These are phyloP conservation scores for Agrochola macilenta DNA, from an alignment of 2,888 invertebrate genomes.

Conservation along the genomic window DNA sequence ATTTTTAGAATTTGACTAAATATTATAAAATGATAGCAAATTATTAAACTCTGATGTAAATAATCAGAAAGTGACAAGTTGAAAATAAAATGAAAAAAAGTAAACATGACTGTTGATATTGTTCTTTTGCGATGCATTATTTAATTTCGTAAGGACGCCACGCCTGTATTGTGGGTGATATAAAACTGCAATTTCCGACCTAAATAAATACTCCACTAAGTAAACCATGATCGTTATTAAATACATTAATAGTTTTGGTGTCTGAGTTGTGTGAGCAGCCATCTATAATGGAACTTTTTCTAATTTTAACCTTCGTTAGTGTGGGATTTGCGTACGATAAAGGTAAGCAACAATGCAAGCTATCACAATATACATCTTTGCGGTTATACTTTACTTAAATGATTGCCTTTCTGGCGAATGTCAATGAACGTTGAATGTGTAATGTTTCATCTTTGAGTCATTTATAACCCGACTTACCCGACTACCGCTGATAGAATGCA, in stretches of 20 bases:
- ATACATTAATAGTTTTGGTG: slow-evolving; percentile 59
- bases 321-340: slow-evolving; percentile 80
- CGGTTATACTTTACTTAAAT: background rate
- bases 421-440: slow-evolving; percentile 4
- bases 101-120: slow-evolving; percentile 18
- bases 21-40: slow-evolving; percentile 50
- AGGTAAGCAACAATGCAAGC: slow-evolving; percentile 72
- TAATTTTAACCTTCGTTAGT: slow-evolving; percentile 78
- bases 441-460: background rate
- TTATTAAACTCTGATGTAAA: slow-evolving; percentile 8
- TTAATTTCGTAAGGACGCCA: slow-evolving; percentile 61
- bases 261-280: slow-evolving; percentile 45
- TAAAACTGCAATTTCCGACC: slow-evolving; percentile 18
- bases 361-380: slow-evolving; percentile 7
- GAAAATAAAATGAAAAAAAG: slow-evolving; percentile 7
- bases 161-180: slow-evolving; percentile 63
- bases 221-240: slow-evolving; percentile 19
- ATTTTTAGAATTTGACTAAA: slow-evolving; percentile 28
- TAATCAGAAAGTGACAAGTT: slow-evolving; percentile 25
- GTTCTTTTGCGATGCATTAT: slow-evolving; percentile 31
- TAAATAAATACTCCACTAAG: slow-evolving; percentile 21
- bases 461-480: background rate
- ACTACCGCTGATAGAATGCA: background rate
- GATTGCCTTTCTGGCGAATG: background rate
- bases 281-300: slow-evolving; percentile 77